A percentile compares a stretch with the other conserved stretches of the same genome.
These are phyloP conservation scores for Trypoxylus dichotomus DNA, from an alignment of 1,140 invertebrate species.

Conservation along the genomic window DNA sequence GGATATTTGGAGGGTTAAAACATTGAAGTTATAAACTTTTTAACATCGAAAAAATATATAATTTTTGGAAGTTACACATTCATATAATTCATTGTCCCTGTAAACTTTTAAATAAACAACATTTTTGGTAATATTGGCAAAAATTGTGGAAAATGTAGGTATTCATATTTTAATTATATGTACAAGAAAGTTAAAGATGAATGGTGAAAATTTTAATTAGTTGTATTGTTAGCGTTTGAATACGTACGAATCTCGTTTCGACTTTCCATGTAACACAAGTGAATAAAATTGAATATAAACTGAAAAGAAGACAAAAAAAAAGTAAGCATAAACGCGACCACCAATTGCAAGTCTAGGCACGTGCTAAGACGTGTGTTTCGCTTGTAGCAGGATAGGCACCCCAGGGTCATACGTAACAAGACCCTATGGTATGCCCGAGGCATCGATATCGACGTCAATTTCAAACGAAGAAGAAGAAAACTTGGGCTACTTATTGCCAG, in stretches of 20 bases:
- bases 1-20: too few relatives aligned
- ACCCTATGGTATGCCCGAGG: not conserved
- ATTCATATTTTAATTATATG: too few relatives aligned
- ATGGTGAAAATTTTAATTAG: too few relatives aligned
- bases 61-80: too few relatives aligned
- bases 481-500: conserved; percentile 30
- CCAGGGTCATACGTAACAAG: conserved; percentile 31
- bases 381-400: not conserved
- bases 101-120: too few relatives aligned
- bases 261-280: not conserved
- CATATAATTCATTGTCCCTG: too few relatives aligned
- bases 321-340: conserved; percentile 30
- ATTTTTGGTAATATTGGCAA: too few relatives aligned
- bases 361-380: conserved; percentile 28
- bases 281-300: conserved; percentile 28
- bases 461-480: not conserved
- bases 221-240: too few relatives aligned
- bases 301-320: conserved; percentile 30
- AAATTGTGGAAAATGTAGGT: too few relatives aligned
- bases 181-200: too few relatives aligned
- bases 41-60: too few relatives aligned
- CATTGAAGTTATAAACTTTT: too few relatives aligned
- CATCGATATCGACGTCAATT: conserved; percentile 16
- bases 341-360: conserved; percentile 30
- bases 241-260: not conserved